phyloP scores from a whole-genome alignment of 1,140 invertebrate species.

The Coelopa frigida region DNA sequence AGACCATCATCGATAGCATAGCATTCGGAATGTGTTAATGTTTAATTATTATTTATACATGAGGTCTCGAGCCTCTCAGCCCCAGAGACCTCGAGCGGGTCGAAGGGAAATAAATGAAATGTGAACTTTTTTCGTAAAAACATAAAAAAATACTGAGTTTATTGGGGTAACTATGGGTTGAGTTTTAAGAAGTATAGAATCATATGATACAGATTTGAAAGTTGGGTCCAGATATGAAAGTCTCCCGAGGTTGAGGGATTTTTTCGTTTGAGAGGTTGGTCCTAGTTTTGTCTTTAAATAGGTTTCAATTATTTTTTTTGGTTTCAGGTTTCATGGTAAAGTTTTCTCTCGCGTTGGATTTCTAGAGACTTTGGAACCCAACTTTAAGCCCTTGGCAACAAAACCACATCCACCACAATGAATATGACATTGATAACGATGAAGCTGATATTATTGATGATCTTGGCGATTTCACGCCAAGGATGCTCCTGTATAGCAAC shows the following conservation, averaged over 20 bases:
- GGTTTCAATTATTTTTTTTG: neutral
- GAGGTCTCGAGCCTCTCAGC: too few species aligned
- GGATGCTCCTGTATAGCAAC: slow-evolving; percentile 26
- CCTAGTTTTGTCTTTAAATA: neutral
- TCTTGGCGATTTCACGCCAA: slow-evolving; percentile 32
- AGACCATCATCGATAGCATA: too few species aligned
- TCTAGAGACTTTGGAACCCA: neutral
- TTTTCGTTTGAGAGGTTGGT: too few species aligned
- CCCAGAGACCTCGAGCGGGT: too few species aligned
- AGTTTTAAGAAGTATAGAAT: too few species aligned
- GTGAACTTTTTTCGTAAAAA: slow-evolving; percentile 14
- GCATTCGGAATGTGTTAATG: too few species aligned
- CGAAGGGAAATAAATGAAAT: slow-evolving; percentile 1
- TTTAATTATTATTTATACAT: too few species aligned
- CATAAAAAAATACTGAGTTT: too few species aligned
- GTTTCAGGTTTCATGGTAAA: neutral
- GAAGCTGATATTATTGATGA: slow-evolving; percentile 28
- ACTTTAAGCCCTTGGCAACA: slow-evolving; percentile 3
- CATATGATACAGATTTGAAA: too few species aligned
- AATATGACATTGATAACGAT: slow-evolving; percentile 5
- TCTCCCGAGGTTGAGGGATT: too few species aligned
- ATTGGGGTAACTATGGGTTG: too few species aligned
- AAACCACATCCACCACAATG: slow-evolving; percentile 17
- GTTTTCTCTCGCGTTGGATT: neutral
- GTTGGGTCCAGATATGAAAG: too few species aligned